A percentile compares a stretch with the other conserved stretches of the same genome.
phyloP scores from a whole-genome alignment of 2,797 vertebrate species.

The Ctenopoma multispine region DNA sequence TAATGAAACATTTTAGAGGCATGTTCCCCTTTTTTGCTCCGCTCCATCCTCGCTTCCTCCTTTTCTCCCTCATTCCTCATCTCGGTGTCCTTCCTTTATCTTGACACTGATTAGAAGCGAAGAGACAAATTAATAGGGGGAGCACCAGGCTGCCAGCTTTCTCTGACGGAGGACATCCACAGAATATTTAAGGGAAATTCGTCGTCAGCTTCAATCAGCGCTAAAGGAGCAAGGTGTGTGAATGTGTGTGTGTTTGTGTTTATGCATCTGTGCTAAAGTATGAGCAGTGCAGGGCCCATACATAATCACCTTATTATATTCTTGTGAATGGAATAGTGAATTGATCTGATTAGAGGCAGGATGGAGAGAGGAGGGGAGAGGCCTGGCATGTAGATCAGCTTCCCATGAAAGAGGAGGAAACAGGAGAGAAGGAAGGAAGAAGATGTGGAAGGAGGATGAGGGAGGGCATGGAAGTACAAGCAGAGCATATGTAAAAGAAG shows the following conservation, averaged over 20 bases:
- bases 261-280: not conserved
- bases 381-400: slow-evolving; percentile 60
- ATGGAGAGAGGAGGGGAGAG: slow-evolving; percentile 54
- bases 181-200: slow-evolving; percentile 83
- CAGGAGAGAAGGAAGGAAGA: not conserved
- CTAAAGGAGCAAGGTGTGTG: slow-evolving; percentile 40
- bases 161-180: slow-evolving; percentile 76
- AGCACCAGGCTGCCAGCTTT: slow-evolving; percentile 70
- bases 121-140: slow-evolving; percentile 83
- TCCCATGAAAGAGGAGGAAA: slow-evolving; percentile 27
- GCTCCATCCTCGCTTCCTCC: slow-evolving; percentile 21
- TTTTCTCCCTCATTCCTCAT: slow-evolving; percentile 28
- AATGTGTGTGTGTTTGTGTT: slow-evolving; percentile 17
- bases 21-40: slow-evolving; percentile 22
- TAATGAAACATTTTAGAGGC: slow-evolving; percentile 64
- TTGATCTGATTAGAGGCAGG: slow-evolving; percentile 78
- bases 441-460: slow-evolving; percentile 16
- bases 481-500: not conserved
- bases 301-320: slow-evolving; percentile 85
- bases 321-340: slow-evolving; percentile 78
- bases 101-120: slow-evolving; percentile 85
- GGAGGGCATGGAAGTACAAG: not conserved
- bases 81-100: slow-evolving; percentile 50
- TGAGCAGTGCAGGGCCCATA: slow-evolving; percentile 50
- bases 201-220: slow-evolving; percentile 79